Evolutionary conservation across 2,797 vertebrate species (phyloP), one percentile per base, ranked within the genome.

Genomic region (Molossus alvarezi): DNA sequence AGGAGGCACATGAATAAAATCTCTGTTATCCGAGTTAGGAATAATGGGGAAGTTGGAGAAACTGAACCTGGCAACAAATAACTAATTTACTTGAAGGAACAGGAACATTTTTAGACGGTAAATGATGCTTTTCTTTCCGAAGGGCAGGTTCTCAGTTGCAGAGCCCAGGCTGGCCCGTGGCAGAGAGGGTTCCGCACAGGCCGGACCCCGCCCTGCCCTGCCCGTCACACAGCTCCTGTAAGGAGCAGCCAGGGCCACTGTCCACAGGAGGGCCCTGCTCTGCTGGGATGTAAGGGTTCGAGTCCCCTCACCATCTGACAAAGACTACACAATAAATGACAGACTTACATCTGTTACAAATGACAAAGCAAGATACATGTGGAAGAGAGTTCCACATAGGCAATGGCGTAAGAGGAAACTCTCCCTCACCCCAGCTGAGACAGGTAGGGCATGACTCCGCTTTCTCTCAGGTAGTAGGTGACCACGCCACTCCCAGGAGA

Each of bases 401-500:
- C 76, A 86, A 58, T 1, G 45, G 12, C 77, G n/a, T 5, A 48
- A 75, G 96, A 94, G 75, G 80, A 97, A 96, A 91, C 1, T 27
- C 23, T 85, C 3, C 65, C 98, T 98, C 97, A 99, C 99, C 99
- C 99, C 9, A 99, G 99, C 45, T 99, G 98, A 83, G 98, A 98
- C 53, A 99, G 99, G 94, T 99, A 99, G 55, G 98, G 98, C 99
- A 99, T 99, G 45, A 99, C 99, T 6, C 99, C 99, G 3, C 99
- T 99, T 97, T 99, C 99, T 88, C 99, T 99, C 33, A 99, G 98
- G 97, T 99, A 99, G 97, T 99, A 99, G 25, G 99, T 99, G 97
- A 99, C 99, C 27, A 99, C 99, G 0, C 99, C 99, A 0, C 99
- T 99, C 96, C 99, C 99, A 0, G 99, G 99, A 0, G 99, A 99